Evolutionary conservation across 2,888 invertebrate species (phyloP), one percentile per base, ranked within the genome.

Genomic region (Formica aserva): DNA sequence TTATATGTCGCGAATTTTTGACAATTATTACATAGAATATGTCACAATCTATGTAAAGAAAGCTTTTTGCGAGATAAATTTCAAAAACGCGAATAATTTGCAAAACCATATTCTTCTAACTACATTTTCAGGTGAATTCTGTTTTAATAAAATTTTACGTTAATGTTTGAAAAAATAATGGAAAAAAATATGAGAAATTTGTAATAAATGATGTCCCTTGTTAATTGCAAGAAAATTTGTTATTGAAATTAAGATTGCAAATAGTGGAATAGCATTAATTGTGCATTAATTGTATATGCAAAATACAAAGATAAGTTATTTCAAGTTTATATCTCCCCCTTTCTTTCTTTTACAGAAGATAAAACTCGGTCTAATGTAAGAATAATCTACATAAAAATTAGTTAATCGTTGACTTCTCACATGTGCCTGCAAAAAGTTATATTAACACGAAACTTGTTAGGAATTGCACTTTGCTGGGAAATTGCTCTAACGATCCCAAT

Each of bases 401-500:
- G 8, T 11, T 57, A 72, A 11, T 72, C 18, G 15, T 55, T 52
- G 41, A 41, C 67, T 69, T 22, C 32, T n/a, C 15, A 29, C 13
- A 38, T 22, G 38, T 67, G 26, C 35, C 11, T 38, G 13, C 13
- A 22, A 29, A 55, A 57, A 78, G 29, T 65, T 57, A 26, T n/a
- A 55, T 77, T 57, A 63, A 22, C 65, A 18, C 55, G 18, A 82
- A 9, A 77, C 76, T 82, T 38, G 78, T 77, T 82, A 77, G 57
- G 78, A 82, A 66, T 66, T 78, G 26, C 77, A 78, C 80, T 41
- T 52, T 74, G 63, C 62, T 26, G 63, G 84, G 82, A 89, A 88
- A 89, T 91, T 85, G 78, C 78, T 88, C 77, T 83, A 87, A 88
- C 88, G 88, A 90, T 86, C 86, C 85, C 85, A 84, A 88, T 88